Percentiles rank a stretch among this genome's conserved stretches.
phyloP scores from a whole-genome alignment of 2,113 vertebrate species.

The Caretta caretta region DNA sequence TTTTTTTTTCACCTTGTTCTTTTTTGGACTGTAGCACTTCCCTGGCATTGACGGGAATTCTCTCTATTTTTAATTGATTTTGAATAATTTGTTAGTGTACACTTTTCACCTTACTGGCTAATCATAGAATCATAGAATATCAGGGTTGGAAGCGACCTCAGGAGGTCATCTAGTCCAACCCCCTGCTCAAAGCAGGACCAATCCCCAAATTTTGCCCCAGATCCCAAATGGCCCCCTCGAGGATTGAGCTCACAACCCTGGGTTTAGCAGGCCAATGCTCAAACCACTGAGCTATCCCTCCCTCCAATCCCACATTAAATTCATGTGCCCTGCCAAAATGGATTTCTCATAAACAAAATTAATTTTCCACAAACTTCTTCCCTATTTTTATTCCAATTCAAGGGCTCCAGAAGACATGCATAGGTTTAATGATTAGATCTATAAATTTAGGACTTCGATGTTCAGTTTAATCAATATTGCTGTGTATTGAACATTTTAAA shows the following conservation, averaged over 20 bases:
- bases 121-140: background rate
- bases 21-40: background rate
- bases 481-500: conserved; percentile 47
- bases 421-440: conserved; percentile 57
- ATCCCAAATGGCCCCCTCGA: no score
- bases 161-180: no score
- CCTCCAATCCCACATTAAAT: conserved; percentile 1
- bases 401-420: conserved; percentile 55
- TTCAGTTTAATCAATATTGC: conserved; percentile 20
- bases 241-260: no score
- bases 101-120: conserved; percentile 51
- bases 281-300: no score
- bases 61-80: conserved; percentile 56
- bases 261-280: no score
- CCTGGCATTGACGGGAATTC: background rate
- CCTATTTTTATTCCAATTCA: conserved; percentile 49
- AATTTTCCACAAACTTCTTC: conserved; percentile 54
- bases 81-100: conserved; percentile 54
- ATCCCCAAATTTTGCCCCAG: no score
- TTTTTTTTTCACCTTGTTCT: background rate
- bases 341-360: conserved; percentile 59
- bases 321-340: conserved; percentile 27
- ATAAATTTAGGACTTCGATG: conserved; percentile 45
- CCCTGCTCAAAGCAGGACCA: no score
- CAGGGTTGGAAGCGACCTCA: no score